A percentile compares a stretch with the other conserved stretches of the same genome.
Conservation (phyloP, 1,140 invertebrate genomes). For the Sitophilus oryzae region DNA sequence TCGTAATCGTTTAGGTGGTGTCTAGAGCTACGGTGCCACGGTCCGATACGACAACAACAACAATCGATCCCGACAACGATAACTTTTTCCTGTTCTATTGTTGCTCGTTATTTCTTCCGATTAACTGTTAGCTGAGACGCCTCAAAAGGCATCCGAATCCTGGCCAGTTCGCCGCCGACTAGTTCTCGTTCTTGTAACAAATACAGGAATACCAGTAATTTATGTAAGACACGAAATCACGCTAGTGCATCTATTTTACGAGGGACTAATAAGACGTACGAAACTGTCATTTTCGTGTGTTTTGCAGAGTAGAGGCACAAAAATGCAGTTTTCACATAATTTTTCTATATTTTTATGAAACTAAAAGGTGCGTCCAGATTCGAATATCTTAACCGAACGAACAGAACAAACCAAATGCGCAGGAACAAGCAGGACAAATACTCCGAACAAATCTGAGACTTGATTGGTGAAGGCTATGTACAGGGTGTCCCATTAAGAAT, state of each 20-base stretch:
- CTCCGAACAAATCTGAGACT: no score
- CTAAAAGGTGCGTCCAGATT: no score
- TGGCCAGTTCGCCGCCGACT: constrained; percentile 35
- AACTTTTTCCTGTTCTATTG: constrained; percentile 31
- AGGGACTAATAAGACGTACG: not conserved
- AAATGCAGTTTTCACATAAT: no score
- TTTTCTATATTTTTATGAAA: no score
- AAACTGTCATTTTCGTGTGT: no score
- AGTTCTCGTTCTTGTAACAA: constrained; percentile 32
- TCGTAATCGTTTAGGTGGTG: not conserved
- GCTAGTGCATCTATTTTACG: constrained; percentile 30
- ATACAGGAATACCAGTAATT: constrained; percentile 36
- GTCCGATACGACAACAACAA: constrained; percentile 20
- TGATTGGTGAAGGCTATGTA: no score
- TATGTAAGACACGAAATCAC: constrained; percentile 39
- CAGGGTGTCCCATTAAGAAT: no score
- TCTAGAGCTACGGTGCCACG: no score
- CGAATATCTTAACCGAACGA: no score
- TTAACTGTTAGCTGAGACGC: constrained; percentile 35
- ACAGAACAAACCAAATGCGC: no score
- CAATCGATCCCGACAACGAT: constrained; percentile 24
- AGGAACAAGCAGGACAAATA: no score
- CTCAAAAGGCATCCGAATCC: constrained; percentile 37
- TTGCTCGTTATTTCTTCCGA: constrained; percentile 38
- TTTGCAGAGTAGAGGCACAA: no score